Conservation (phyloP, 2,113 vertebrate species). For the Cercopithecus mona region DNA sequence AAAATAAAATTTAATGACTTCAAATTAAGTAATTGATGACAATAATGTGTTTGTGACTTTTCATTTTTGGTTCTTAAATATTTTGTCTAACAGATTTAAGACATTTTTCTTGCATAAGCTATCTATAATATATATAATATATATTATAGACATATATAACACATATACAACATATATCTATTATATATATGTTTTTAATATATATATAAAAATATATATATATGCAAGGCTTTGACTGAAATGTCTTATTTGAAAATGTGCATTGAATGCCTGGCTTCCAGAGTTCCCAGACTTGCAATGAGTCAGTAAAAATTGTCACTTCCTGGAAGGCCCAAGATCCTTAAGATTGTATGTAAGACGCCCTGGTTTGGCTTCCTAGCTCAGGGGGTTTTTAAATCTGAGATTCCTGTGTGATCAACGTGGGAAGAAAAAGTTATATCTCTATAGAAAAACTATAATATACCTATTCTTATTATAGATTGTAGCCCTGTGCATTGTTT, state of each 20-base stretch:
- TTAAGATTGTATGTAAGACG: neutral
- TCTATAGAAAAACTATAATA: neutral
- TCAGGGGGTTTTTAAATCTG: neutral
- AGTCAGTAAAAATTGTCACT: neutral
- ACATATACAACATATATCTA: no score
- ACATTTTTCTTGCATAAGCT: neutral
- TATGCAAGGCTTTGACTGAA: neutral
- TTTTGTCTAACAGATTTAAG: neutral
- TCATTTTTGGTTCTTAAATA: neutral
- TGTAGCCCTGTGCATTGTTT: neutral
- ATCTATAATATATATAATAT: no score
- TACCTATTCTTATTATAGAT: neutral
- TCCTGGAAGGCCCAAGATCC: neutral
- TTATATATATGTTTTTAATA: no score
- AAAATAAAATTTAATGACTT: neutral
- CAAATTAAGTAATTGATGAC: neutral
- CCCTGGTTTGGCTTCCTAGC: neutral
- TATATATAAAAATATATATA: no score
- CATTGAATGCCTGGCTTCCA: neutral
- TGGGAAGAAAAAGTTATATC: neutral
- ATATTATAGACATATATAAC: no score
- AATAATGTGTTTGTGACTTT: neutral
- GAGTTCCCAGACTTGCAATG: neutral
- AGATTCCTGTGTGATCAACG: neutral
- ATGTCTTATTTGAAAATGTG: neutral